Evolutionary conservation across 2,797 vertebrate species (phyloP).

Genomic region (Etheostoma nigrum): DNA sequence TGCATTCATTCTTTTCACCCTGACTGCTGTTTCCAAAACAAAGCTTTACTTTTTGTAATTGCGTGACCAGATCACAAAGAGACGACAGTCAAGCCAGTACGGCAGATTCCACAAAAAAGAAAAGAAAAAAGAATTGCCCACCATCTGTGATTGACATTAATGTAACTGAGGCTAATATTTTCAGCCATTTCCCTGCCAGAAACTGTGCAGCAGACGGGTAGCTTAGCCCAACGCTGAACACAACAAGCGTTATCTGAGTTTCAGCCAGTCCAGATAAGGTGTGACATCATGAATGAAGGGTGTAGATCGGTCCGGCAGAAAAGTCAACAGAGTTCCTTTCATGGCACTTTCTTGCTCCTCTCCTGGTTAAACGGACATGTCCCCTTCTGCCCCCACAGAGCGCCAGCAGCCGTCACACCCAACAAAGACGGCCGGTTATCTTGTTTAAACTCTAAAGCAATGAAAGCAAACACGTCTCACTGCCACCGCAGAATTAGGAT

Average conservation of each 20-base stretch:
- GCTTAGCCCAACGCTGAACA: neutral
- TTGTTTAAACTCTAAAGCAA: constrained; percentile 66
- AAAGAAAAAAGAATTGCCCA: neutral
- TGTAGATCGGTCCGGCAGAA: constrained; percentile 32
- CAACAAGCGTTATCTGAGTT: constrained; percentile 12
- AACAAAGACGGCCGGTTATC: constrained; percentile 49
- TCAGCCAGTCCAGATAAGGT: constrained; percentile 27
- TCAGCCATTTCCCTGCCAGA: constrained; percentile 3
- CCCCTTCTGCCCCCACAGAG: constrained; percentile 20
- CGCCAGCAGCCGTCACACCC: constrained; percentile 17
- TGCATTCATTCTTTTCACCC: no score
- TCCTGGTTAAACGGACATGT: constrained; percentile 19
- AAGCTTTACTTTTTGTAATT: constrained; percentile 1
- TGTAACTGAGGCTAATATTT: neutral
- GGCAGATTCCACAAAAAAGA: constrained; percentile 34
- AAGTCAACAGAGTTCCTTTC: constrained; percentile 47
- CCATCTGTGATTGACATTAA: constrained; percentile 27
- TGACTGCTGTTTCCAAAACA: constrained; percentile 5
- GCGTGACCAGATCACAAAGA: neutral
- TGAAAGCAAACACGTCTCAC: constrained; percentile 52
- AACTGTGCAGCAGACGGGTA: constrained; percentile 1
- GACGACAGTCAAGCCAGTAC: constrained; percentile 7
- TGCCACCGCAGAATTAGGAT: constrained; percentile 14
- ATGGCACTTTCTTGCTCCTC: constrained; percentile 21
- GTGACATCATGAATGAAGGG: constrained; percentile 45